These are phyloP conservation scores for Lamprotornis superbus DNA, from an alignment of 2,113 vertebrate genomes.

Conservation along the genomic window DNA sequence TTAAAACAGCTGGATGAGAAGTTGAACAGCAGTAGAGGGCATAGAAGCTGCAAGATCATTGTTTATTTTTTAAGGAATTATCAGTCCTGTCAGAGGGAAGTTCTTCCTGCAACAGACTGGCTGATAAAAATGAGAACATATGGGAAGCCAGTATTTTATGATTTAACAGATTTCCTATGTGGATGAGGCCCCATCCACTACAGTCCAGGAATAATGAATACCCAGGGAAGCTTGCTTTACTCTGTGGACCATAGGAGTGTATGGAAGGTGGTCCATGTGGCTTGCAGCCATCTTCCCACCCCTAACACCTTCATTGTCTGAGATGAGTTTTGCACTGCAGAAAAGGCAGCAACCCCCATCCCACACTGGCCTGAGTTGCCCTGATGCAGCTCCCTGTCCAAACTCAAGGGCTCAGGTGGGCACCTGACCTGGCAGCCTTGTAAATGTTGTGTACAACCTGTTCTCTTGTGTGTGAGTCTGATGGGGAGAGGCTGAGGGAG, in stretches of 20 bases:
- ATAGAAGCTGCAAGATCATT: neutral
- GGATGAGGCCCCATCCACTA: neutral
- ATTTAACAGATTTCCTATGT: neutral
- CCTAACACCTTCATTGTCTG: rapidly evolving
- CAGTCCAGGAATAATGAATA: neutral
- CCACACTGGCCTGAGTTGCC: neutral
- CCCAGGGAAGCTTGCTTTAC: rapidly evolving
- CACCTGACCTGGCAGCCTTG: neutral
- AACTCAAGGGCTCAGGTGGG: neutral
- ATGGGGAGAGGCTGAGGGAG: neutral
- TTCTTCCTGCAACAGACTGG: neutral
- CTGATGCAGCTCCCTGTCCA: too few species aligned
- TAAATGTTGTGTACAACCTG: rapidly evolving
- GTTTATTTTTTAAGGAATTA: neutral
- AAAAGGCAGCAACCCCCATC: neutral
- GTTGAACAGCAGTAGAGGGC: constrained; percentile 13
- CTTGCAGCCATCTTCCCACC: neutral
- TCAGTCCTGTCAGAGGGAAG: neutral
- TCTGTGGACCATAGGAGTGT: neutral
- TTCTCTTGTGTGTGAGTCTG: rapidly evolving
- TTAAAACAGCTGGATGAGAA: constrained; percentile 55
- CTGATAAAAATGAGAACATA: constrained; percentile 1
- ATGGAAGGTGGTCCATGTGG: neutral
- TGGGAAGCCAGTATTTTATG: neutral
- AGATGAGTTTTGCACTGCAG: neutral